Base-by-base conservation (phyloP, 2,113 vertebrate genomes). In the Antidorcas marsupialis region DNA sequence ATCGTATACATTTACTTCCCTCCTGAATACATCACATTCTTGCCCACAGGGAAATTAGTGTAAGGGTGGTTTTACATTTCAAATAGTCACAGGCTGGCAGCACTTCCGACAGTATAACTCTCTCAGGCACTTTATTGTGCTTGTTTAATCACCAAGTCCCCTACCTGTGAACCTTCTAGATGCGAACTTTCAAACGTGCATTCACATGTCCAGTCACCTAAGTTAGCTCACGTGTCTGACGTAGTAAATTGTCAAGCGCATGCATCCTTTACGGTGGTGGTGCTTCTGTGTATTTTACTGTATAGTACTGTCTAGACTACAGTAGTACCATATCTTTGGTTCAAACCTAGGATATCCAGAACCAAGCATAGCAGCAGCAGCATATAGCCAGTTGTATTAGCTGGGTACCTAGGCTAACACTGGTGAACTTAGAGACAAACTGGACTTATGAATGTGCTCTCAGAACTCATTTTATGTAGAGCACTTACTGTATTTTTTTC, bases 181-280 rank as follows among this genome's bases (percentile, higher is more conserved):
- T 74, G 36, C 0, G 0, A 27, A 76, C 39, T 76, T 76, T 76
- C 12, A 43, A 76, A 43, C 6, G 1, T 27, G 71, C 23, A 2
- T 27, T 43, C 71, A 43, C 71, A 1, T 76, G 39, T 76, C 71
- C 36, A 43, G 0, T 27, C 71, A 13, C 1, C 1, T 27, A 14
- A 43, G 71, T 76, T 76, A 27, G 71, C 6, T 27, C 39, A 14
- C 1, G 3, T 43, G 39, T 76, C 39, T 76, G 39, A 27, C 0
- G 0, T 27, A 2, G 71, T 43, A 25, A 23, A 43, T 43, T 43
- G 39, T 39, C 71, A 43, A 43, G 6, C 1, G 12, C 6, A 7
- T 25, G 6, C 71, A 7, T 14, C 23, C 12, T 43, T 27, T 76
- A 27, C 0, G 6, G 36, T 43, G 36, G 71, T 7, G 6, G 12